These are phyloP conservation scores for Tetragnatha montana DNA, from an alignment of 2,888 invertebrate genomes.

Conservation along the genomic window DNA sequence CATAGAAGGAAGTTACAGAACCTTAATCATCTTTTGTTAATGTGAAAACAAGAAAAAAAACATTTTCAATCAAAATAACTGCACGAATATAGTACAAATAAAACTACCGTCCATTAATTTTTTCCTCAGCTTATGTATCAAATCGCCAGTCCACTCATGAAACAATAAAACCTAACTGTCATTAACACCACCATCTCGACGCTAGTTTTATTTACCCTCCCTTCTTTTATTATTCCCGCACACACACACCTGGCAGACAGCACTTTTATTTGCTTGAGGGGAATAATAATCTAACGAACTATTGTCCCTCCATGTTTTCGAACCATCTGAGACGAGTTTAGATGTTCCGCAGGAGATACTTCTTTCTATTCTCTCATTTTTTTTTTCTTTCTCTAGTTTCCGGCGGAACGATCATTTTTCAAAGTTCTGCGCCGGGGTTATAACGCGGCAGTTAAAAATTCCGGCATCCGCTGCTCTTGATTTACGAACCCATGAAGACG, in stretches of 20 bases:
- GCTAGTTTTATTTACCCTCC: not conserved
- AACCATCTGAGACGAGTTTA: not conserved
- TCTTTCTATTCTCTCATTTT: not conserved
- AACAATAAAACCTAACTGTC: not conserved
- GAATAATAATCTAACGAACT: not conserved
- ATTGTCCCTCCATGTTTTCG: not conserved
- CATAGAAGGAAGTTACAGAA: too few relatives aligned
- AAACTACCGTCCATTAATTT: too few relatives aligned
- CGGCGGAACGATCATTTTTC: slow-evolving; percentile 26
- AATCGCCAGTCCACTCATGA: not conserved
- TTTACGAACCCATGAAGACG: slow-evolving; percentile 27
- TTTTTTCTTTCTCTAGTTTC: not conserved
- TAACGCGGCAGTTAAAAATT: slow-evolving; percentile 36
- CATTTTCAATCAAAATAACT: too few relatives aligned
- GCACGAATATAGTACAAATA: too few relatives aligned
- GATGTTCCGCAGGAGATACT: not conserved
- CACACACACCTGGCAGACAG: not conserved
- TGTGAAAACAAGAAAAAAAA: too few relatives aligned
- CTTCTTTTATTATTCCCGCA: not conserved
- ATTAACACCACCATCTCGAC: not conserved
- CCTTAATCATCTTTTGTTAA: too few relatives aligned
- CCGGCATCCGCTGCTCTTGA: slow-evolving; percentile 15
- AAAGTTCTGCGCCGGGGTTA: not conserved
- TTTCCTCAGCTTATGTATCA: too few relatives aligned
- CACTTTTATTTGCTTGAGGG: not conserved